These are phyloP conservation scores for Euborellia annulipes DNA, from an alignment of 1,140 invertebrate species.

Conservation along the genomic window DNA sequence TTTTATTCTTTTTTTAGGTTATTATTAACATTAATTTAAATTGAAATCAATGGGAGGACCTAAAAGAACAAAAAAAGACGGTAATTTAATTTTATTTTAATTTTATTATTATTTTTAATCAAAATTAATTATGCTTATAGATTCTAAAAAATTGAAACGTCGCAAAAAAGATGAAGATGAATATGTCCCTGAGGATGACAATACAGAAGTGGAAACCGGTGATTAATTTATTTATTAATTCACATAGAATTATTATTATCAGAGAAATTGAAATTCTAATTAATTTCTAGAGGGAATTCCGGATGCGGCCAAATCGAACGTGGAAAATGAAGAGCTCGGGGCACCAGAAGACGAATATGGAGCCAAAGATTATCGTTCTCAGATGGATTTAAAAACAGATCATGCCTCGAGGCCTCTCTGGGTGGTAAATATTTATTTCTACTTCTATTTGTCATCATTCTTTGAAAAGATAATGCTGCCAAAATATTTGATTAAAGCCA, in stretches of 20 bases:
- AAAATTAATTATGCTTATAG: conserved; percentile 10
- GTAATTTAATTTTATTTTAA: background rate
- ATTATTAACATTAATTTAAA: too few species aligned
- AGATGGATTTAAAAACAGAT: conserved; percentile 84
- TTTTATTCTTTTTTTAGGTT: too few species aligned
- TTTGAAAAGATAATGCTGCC: too few species aligned
- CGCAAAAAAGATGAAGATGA: conserved; percentile 33
- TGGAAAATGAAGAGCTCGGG: conserved; percentile 55
- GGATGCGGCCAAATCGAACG: conserved; percentile 64
- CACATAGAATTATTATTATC: background rate
- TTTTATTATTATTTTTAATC: background rate
- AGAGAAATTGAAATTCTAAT: background rate
- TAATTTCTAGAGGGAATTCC: conserved; percentile 36
- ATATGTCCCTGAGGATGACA: conserved; percentile 1
- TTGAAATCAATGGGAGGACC: conserved; percentile 2
- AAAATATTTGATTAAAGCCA: too few species aligned
- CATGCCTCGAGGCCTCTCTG: conserved; percentile 81
- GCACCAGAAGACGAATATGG: conserved; percentile 89
- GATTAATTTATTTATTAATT: background rate
- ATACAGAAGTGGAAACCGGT: background rate
- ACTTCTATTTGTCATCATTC: background rate
- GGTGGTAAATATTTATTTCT: conserved; percentile 45
- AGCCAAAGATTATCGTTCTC: conserved; percentile 86
- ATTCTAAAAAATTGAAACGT: conserved; percentile 35
- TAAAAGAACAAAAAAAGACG: conserved; percentile 3